These are phyloP conservation scores for Morelia viridis DNA, from an alignment of 2,797 vertebrate genomes.

Conservation along the genomic window DNA sequence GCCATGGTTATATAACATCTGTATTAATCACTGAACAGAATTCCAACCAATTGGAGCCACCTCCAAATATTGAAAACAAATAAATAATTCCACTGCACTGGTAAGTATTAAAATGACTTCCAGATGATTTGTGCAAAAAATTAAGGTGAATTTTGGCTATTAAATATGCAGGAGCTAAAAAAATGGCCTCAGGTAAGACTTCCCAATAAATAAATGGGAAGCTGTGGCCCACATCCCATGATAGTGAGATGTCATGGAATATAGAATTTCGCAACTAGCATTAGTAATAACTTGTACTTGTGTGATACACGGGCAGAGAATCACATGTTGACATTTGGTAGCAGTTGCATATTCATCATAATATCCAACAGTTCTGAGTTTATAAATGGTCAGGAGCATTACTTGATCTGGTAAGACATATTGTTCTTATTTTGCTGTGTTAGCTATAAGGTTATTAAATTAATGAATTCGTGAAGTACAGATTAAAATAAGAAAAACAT, in stretches of 20 bases:
- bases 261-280: neutral
- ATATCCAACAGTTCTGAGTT: neutral
- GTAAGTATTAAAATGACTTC: neutral
- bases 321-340: neutral
- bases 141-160: neutral
- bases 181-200: neutral
- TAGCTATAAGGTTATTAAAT: neutral
- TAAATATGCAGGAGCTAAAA: neutral
- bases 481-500: neutral
- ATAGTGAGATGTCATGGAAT: neutral
- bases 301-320: neutral
- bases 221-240: neutral
- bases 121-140: neutral
- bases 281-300: neutral
- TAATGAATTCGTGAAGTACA: neutral
- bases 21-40: neutral
- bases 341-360: neutral
- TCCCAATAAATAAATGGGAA: neutral
- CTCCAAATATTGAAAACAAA: neutral
- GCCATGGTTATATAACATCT: neutral
- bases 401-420: neutral
- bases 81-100: neutral
- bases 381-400: neutral
- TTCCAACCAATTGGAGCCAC: neutral
- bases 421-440: neutral